phyloP scores from a whole-genome alignment of 2,797 vertebrate species.

The Lemur catta region DNA sequence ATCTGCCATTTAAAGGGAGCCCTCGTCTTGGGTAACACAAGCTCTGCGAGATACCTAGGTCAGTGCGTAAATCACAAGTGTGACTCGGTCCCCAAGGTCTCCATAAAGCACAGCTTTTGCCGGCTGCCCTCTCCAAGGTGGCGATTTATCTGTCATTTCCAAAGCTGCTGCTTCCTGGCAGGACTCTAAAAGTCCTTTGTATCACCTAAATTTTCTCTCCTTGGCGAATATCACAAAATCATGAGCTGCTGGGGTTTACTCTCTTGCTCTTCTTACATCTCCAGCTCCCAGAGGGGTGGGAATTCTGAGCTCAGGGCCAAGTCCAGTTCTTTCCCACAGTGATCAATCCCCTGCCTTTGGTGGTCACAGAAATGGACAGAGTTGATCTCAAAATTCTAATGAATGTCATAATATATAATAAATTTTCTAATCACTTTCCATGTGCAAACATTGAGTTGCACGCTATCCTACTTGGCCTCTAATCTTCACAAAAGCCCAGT shows the following conservation, averaged over 20 bases:
- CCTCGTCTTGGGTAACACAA: neutral
- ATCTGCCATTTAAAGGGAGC: neutral
- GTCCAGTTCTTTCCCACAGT: neutral
- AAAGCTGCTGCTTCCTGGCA: constrained; percentile 14
- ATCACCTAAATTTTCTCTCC: constrained; percentile 53
- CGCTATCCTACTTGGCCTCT: neutral
- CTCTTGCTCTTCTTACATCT: neutral
- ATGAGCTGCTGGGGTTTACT: neutral
- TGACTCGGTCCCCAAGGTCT: neutral
- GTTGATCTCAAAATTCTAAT: constrained; percentile 6
- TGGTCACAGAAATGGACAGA: neutral
- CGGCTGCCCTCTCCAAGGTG: neutral
- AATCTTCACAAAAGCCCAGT: neutral
- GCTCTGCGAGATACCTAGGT: neutral
- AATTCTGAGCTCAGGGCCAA: neutral
- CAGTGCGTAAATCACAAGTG: neutral
- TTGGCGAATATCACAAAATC: neutral
- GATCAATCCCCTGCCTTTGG: neutral
- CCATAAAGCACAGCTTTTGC: constrained; percentile 16
- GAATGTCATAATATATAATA: neutral
- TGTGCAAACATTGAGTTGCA: neutral
- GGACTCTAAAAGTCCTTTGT: constrained; percentile 44
- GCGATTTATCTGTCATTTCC: constrained; percentile 21
- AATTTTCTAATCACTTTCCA: neutral
- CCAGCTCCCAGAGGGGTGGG: neutral